Percentiles rank a stretch among this genome's conserved stretches.
These are phyloP conservation scores for Hepsetus odoe DNA, from an alignment of 2,113 vertebrate species.

Conservation along the genomic window DNA sequence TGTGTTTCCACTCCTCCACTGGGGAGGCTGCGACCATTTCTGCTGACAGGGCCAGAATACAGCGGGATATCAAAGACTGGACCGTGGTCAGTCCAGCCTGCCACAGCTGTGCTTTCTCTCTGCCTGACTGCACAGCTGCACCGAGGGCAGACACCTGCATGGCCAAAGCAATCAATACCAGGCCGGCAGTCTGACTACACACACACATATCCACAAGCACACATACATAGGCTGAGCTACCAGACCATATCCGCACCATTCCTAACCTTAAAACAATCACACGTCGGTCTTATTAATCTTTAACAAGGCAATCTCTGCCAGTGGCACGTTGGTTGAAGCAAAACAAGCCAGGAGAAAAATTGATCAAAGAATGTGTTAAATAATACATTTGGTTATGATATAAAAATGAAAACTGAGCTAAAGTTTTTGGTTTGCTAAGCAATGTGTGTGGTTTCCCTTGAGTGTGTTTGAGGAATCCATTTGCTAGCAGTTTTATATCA, in stretches of 20 bases:
- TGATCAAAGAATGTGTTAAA: constrained; percentile 61
- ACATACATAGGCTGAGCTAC: constrained; percentile 4
- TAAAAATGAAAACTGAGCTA: constrained; percentile 54
- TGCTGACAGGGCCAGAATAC: constrained; percentile 50
- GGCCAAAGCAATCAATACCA: constrained; percentile 63
- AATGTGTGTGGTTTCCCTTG: constrained; percentile 44
- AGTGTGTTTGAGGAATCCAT: constrained; percentile 52
- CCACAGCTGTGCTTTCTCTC: constrained; percentile 45
- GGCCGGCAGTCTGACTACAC: constrained; percentile 40
- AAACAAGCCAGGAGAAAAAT: constrained; percentile 61
- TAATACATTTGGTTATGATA: constrained; percentile 59
- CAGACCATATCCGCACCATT: constrained; percentile 46
- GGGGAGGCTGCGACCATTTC: constrained; percentile 20
- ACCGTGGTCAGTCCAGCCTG: constrained; percentile 41
- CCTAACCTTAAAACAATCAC: constrained; percentile 57
- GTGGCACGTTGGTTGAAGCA: constrained; percentile 44
- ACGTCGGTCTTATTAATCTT: constrained; percentile 67
- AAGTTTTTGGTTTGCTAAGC: constrained; percentile 55
- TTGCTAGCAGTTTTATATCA: constrained; percentile 53
- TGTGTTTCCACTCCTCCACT: constrained; percentile 37
- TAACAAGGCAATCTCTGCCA: constrained; percentile 67
- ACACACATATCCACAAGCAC: constrained; percentile 38
- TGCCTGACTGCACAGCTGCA: constrained; percentile 53
- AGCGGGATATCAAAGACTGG: constrained; percentile 41
- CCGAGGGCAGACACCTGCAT: constrained; percentile 63